A percentile compares a stretch with the other conserved stretches of the same genome.
These are phyloP conservation scores for Sphaerophoria taeniata DNA, from an alignment of 2,888 invertebrate species.

Conservation along the genomic window DNA sequence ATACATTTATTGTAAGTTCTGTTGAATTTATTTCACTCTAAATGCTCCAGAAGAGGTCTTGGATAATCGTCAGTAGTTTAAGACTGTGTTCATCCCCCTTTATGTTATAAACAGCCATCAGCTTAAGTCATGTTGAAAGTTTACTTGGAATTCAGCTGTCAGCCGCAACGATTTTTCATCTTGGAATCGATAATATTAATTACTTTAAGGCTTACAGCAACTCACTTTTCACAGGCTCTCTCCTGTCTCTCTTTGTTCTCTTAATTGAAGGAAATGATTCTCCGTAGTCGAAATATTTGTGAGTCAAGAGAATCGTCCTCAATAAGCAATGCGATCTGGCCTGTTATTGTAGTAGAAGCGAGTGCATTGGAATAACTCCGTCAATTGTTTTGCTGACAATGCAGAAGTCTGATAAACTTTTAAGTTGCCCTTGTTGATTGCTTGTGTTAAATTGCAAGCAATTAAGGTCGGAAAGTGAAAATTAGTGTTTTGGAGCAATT, in stretches of 20 bases:
- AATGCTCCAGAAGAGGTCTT: slow-evolving; percentile 30
- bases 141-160: slow-evolving; percentile 26
- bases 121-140: not conserved
- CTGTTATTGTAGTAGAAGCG: not conserved
- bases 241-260: not conserved
- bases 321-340: not conserved
- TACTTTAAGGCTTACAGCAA: slow-evolving; percentile 30
- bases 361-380: slow-evolving; percentile 5
- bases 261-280: slow-evolving; percentile 1
- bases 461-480: slow-evolving; percentile 25
- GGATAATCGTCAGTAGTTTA: slow-evolving; percentile 53
- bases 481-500: slow-evolving; percentile 11
- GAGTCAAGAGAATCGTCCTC: slow-evolving; percentile 19
- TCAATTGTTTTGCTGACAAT: slow-evolving; percentile 30
- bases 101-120: not conserved
- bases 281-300: not conserved
- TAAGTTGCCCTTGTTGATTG: slow-evolving; percentile 20
- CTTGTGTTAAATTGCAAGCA: slow-evolving; percentile 3
- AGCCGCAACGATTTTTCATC: slow-evolving; percentile 41
- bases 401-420: slow-evolving; percentile 16
- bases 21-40: slow-evolving; percentile 22
- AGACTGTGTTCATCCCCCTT: not conserved
- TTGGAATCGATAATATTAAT: slow-evolving; percentile 58
- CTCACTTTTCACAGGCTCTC: not conserved
- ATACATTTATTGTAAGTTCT: slow-evolving; percentile 32